Evolutionary conservation across 1,140 invertebrate species (phyloP), one percentile per base, ranked within the genome.

Genomic region (Aricia agestis): DNA sequence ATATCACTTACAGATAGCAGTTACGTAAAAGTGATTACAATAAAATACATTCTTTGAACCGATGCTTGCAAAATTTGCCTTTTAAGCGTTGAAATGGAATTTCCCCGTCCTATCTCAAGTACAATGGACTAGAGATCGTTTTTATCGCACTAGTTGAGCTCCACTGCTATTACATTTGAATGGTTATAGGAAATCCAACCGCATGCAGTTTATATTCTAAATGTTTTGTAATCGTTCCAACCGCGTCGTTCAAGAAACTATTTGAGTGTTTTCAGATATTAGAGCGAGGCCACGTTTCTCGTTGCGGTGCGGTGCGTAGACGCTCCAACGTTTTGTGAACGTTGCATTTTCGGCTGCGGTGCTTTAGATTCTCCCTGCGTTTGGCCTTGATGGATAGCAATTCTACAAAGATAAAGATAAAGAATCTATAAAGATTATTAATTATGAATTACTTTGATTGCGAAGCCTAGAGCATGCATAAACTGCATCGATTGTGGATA

Each of bases 171-270:
- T 59, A 19, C 58, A 59, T 59, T 59, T 59, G 58, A 59, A 59
- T 59, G 58, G 58, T 59, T 59, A 59, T 59, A 59, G 58, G 58
- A 59, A 18, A 59, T 59, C 58, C 58, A 18, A 59, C 18, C 58
- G 17, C 58, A 59, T 59, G 18, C 58, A 59, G 18, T 18, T 59
- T 19, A 59, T 19, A 18, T 59, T 19, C n/a, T 0, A 19, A 59
- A n/a, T 19, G 45, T 52, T 52, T 52, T 52, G 45, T 52, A 52
- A 52, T 52, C 45, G 45, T 52, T 52, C 13, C 4, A 52, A 52
- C 45, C 45, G 45, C 45, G 45, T 52, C 45, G 45, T 52, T 52
- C 45, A 52, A 52, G 45, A 52, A 52, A 52, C 45, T 52, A 52
- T 52, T 52, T 52, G 9, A 52, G 11, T 52, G 45, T 52, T 52